Conservation (phyloP, 2,888 invertebrate species). For the Macropis europaea region DNA sequence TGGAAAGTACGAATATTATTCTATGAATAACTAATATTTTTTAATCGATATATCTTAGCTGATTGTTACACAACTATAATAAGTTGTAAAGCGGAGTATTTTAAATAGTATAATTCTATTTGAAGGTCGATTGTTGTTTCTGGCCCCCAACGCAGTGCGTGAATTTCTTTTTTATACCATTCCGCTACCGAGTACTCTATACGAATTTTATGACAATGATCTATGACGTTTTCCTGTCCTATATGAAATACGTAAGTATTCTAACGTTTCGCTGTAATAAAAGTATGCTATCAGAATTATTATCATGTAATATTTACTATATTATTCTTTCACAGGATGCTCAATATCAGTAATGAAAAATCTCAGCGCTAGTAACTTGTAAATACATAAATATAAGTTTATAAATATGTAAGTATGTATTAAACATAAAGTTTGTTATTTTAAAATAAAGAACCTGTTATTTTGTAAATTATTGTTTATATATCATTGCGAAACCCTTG, state of each 20-base stretch:
- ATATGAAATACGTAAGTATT: slow-evolving; percentile 87
- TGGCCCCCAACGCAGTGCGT: slow-evolving; percentile 96
- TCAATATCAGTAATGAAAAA: slow-evolving; percentile 27
- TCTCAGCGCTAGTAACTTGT: slow-evolving; percentile 28
- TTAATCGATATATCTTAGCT: neutral
- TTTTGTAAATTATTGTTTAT: neutral
- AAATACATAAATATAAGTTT: neutral
- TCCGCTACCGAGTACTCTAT: slow-evolving; percentile 92
- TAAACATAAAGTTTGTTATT: neutral
- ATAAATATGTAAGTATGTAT: neutral
- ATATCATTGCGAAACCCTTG: slow-evolving; percentile 9
- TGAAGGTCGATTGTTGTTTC: slow-evolving; percentile 91
- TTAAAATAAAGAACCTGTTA: slow-evolving; percentile 19
- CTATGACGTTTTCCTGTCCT: slow-evolving; percentile 94
- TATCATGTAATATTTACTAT: neutral
- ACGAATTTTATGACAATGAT: slow-evolving; percentile 91
- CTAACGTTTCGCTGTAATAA: neutral
- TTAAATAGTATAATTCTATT: slow-evolving; percentile 42
- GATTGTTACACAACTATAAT: no score
- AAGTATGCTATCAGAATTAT: neutral
- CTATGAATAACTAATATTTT: neutral
- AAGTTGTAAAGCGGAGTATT: neutral
- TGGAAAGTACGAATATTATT: slow-evolving; percentile 70
- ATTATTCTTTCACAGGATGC: slow-evolving; percentile 24
- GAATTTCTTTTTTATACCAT: slow-evolving; percentile 92